Evolutionary conservation across 1,140 invertebrate genomes (phyloP).

Genomic region (Trypoxylus dichotomus): DNA sequence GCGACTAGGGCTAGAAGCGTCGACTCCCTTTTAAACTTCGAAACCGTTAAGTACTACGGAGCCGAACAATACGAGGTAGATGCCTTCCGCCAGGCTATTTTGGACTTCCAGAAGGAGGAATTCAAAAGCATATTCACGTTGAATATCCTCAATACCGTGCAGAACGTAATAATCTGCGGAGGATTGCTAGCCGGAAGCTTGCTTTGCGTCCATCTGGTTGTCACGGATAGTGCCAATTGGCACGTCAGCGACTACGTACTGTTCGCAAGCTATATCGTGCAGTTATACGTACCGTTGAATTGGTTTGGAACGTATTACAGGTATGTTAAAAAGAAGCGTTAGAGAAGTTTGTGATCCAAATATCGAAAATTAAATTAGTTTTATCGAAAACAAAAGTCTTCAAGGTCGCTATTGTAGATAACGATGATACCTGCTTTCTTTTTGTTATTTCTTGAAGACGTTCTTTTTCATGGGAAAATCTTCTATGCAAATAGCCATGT

Average conservation of each 20-base stretch:
- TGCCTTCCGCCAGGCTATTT: constrained; percentile 78
- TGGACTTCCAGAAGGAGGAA: constrained; percentile 81
- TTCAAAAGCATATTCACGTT: constrained; percentile 83
- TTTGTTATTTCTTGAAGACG: too few species aligned
- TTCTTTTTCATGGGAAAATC: too few species aligned
- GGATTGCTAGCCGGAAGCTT: constrained; percentile 86
- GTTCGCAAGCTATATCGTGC: constrained; percentile 93
- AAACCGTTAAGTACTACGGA: constrained; percentile 97
- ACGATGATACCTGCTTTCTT: too few species aligned
- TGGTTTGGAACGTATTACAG: constrained; percentile 99
- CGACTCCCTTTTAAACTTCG: constrained; percentile 96
- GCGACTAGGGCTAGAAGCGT: constrained; percentile 87
- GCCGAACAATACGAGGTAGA: constrained; percentile 90
- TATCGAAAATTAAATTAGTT: too few species aligned
- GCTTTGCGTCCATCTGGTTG: constrained; percentile 83
- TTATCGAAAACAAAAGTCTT: too few species aligned
- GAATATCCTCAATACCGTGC: constrained; percentile 85
- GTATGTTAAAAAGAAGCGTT: constrained; percentile 53
- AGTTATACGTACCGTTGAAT: constrained; percentile 94
- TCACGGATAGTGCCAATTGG: constrained; percentile 61
- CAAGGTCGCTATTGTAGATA: too few species aligned
- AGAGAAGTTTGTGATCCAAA: too few species aligned
- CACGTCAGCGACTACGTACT: constrained; percentile 94
- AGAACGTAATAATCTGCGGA: constrained; percentile 86
- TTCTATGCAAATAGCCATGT: too few species aligned